Evolutionary conservation across 2,113 vertebrate genomes (phyloP).

Genomic region (Labeo catla): DNA sequence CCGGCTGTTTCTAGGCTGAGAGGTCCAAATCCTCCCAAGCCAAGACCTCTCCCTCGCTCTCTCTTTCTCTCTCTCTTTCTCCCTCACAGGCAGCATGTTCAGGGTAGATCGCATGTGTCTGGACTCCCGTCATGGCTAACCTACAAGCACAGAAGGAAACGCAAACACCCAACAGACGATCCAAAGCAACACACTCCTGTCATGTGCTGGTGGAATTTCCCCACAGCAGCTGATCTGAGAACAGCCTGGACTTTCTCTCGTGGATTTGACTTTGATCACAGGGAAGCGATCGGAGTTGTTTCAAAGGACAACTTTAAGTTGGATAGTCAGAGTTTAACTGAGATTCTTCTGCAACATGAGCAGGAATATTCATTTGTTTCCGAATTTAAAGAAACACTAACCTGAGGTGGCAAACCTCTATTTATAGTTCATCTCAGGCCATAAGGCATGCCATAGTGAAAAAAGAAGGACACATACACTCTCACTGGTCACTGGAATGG

Average conservation of each 20-base stretch:
- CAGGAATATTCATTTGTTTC: not conserved
- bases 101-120: slow-evolving; percentile 45
- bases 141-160: slow-evolving; percentile 81
- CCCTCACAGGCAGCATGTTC: slow-evolving; percentile 19
- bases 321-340: not conserved
- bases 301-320: not conserved
- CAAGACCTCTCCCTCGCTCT: slow-evolving; percentile 48
- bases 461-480: not conserved
- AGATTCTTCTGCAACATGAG: not conserved
- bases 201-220: slow-evolving; percentile 51
- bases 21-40: slow-evolving; percentile 49
- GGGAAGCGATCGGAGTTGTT: not conserved
- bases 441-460: not conserved
- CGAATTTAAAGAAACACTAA: not conserved
- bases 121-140: slow-evolving; percentile 78
- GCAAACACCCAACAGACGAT: slow-evolving; percentile 79
- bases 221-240: slow-evolving; percentile 44
- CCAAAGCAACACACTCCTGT: slow-evolving; percentile 70
- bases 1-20: slow-evolving; percentile 54
- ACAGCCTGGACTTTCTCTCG: slow-evolving; percentile 30
- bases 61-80: slow-evolving; percentile 42
- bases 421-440: not conserved
- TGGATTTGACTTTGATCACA: not conserved
- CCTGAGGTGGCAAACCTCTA: not conserved
- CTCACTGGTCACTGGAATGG: not conserved